Evolutionary conservation across 2,113 vertebrate species (phyloP), one percentile per base, ranked within the genome.

Genomic region (Nanger granti): DNA sequence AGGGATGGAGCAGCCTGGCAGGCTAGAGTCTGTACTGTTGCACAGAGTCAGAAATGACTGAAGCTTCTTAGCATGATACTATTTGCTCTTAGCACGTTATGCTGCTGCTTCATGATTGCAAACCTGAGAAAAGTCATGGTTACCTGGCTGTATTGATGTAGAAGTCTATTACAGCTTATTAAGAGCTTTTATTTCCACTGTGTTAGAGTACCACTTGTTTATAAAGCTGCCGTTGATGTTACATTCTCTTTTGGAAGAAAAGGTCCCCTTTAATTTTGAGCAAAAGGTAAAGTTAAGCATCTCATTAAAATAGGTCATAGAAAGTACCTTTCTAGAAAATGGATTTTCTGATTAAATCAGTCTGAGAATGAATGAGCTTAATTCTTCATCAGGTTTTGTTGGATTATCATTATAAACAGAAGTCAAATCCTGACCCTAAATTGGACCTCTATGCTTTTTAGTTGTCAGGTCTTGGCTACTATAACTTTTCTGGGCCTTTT

Each of bases 71-170:
- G 37, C 22, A 7, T 26, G 41, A 44, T 44, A 13, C 29, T 95
- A 69, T 76, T 88, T 37, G 92, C 49, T 83, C 54, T 64, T 44
- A 93, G 79, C 29, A 76, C 29, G 10, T 86, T 93, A 29, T 37
- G 4, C 37, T 91, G 15, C 10, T 59, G 8, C 24, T 84, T 37
- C 28, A 20, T 17, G 14, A 82, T 64, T 76, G 79, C 69, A 89
- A 95, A 93, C 10, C n/a, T 47, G 49, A 87, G 76, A 57, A 96
- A 94, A 93, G 66, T 8, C 15, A 69, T 17, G 55, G 76, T 87
- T 69, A 34, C 31, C 10, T 44, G 26, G 7, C 26, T 89, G 0
- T 84, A 4, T 26, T 88, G 80, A 85, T 87, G 59, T 92, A 90
- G 22, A 52, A 20, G 11, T 9, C 24, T 7, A 28, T 31, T 34